These are phyloP conservation scores for Sebastes vulpes DNA, from an alignment of 2,797 vertebrate genomes.

Conservation along the genomic window DNA sequence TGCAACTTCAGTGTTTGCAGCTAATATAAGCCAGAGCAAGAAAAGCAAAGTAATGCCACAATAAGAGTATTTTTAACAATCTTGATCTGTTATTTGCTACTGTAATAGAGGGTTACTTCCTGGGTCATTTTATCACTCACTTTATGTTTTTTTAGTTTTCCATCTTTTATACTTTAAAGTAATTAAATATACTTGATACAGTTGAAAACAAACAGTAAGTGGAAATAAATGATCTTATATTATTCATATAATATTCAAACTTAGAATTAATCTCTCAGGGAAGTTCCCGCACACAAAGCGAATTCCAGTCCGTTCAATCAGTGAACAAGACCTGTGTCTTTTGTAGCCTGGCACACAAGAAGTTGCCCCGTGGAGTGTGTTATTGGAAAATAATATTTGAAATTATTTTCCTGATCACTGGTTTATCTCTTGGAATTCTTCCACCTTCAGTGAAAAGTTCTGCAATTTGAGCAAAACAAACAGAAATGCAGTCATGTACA, in stretches of 20 bases:
- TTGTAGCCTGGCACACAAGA: conserved; percentile 71
- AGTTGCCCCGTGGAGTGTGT: conserved; percentile 81
- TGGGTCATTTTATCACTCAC: neutral
- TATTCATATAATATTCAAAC: conserved; percentile 26
- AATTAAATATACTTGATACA: neutral
- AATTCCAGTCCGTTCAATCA: conserved; percentile 47
- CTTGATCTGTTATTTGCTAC: neutral
- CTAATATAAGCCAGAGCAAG: neutral
- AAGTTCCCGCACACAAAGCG: conserved; percentile 36
- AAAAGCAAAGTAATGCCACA: neutral
- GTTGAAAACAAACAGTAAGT: neutral
- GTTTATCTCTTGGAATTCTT: conserved; percentile 88
- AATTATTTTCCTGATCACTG: conserved; percentile 91
- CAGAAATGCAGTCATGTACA: conserved; percentile 80
- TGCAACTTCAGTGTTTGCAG: neutral
- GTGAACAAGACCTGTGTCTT: conserved; percentile 67
- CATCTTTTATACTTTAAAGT: neutral
- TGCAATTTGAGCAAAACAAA: conserved; percentile 86
- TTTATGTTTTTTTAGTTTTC: neutral
- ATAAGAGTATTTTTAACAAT: neutral
- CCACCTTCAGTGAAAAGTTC: conserved; percentile 82
- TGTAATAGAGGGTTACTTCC: neutral
- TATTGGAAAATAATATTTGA: conserved; percentile 88
- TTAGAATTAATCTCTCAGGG: conserved; percentile 24
- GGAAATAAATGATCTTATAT: conserved; percentile 9